Evolutionary conservation across 2,113 vertebrate species (phyloP).

Genomic region (Gymnocephalus cernua): DNA sequence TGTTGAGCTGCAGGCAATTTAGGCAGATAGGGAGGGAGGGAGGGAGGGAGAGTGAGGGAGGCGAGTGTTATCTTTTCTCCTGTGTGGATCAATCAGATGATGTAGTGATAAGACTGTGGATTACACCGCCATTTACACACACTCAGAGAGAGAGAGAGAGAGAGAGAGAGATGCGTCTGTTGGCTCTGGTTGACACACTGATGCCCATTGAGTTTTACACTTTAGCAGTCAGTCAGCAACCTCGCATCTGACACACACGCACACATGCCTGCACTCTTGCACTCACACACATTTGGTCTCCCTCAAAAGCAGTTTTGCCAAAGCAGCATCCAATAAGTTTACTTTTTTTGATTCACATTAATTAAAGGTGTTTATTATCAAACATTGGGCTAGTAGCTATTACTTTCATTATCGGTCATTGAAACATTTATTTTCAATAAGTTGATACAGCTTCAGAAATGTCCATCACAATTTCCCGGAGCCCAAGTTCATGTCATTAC

Average conservation of each 20-base stretch:
- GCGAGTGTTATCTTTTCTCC: conserved; percentile 70
- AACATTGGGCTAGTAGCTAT: neutral
- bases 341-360: too few species aligned
- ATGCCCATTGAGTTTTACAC: conserved; percentile 27
- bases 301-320: neutral
- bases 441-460: neutral
- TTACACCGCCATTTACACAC: conserved; percentile 76
- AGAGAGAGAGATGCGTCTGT: neutral
- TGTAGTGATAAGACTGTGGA: conserved; percentile 80
- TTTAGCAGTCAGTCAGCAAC: conserved; percentile 16
- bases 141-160: neutral
- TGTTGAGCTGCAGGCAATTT: conserved; percentile 70
- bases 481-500: neutral
- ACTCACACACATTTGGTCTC: neutral
- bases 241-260: conserved; percentile 1
- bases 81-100: conserved; percentile 81
- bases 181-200: conserved; percentile 33
- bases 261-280: neutral
- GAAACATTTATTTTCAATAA: neutral
- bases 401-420: neutral
- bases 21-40: conserved; percentile 53
- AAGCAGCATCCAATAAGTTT: conserved; percentile 1
- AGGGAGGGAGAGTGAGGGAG: conserved; percentile 31
- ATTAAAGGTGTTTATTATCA: neutral
- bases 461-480: neutral